Conservation (phyloP, 1,140 invertebrate genomes). For the Drosophila burlai region DNA sequence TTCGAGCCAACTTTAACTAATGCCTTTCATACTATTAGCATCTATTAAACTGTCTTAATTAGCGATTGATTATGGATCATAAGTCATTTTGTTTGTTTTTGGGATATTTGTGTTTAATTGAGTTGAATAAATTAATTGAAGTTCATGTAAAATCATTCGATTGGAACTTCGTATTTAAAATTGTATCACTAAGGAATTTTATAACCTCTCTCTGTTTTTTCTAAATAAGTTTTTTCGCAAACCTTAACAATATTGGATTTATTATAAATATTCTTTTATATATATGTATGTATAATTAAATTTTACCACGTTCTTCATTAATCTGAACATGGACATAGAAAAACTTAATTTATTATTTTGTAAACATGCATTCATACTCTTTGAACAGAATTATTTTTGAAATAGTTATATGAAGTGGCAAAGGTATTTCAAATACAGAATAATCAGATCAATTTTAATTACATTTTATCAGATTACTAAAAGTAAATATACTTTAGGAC, state of each 20-base stretch:
- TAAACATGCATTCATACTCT: too few species aligned
- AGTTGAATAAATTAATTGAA: too few species aligned
- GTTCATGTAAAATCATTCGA: background rate
- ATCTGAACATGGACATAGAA: background rate
- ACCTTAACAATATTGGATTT: too few species aligned
- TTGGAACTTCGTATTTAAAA: too few species aligned
- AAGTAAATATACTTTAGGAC: too few species aligned
- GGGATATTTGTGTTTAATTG: background rate
- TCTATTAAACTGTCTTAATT: slow-evolving; percentile 13
- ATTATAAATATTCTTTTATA: background rate
- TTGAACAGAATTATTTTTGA: background rate
- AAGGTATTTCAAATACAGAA: too few species aligned
- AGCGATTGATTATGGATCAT: slow-evolving; percentile 3
- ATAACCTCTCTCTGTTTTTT: too few species aligned
- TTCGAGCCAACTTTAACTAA: slow-evolving; percentile 1
- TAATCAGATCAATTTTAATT: too few species aligned
- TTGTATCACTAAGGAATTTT: too few species aligned
- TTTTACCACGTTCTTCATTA: background rate
- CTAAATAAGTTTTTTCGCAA: too few species aligned
- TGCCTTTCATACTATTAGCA: background rate
- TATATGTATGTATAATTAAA: background rate
- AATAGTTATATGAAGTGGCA: background rate
- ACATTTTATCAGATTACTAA: too few species aligned
- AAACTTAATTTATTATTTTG: too few species aligned
- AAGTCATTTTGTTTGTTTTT: background rate